Percentiles rank a stretch among this genome's conserved stretches.
phyloP scores from a whole-genome alignment of 2,888 invertebrate species.

The Drosophila imparisetae region DNA sequence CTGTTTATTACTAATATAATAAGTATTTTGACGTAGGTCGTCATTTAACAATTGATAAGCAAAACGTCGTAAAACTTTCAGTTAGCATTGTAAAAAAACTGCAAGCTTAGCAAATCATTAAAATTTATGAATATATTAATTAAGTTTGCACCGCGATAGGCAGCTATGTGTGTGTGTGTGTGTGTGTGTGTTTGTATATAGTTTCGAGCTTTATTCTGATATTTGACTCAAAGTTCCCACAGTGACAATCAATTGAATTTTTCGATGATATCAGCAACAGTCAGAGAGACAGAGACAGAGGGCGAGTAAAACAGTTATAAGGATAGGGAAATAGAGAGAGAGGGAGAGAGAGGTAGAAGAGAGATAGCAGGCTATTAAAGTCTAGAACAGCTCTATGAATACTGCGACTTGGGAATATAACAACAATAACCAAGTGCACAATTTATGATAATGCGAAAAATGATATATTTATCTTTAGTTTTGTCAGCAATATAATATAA shows the following conservation, averaged over 20 bases:
- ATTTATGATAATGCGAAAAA: constrained; percentile 11
- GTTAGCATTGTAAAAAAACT: constrained; percentile 7
- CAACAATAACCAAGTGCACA: not conserved
- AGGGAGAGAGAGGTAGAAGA: not conserved
- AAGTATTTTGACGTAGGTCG: constrained; percentile 51
- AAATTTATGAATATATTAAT: constrained; percentile 43
- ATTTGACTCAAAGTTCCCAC: constrained; percentile 45
- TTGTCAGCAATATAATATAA: constrained; percentile 6
- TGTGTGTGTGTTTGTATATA: not conserved
- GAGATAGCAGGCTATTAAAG: constrained; percentile 3
- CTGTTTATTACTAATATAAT: constrained; percentile 4
- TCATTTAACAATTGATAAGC: constrained; percentile 34
- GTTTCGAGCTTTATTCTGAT: not conserved
- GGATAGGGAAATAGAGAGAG: not conserved
- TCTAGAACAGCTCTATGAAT: not conserved
- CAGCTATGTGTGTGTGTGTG: not conserved
- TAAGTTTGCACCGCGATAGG: constrained; percentile 61
- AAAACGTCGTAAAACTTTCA: constrained; percentile 7
- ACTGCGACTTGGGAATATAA: not conserved
- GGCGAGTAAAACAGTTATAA: not conserved
- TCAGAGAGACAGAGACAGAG: not conserved
- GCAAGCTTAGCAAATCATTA: constrained; percentile 39
- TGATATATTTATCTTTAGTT: constrained; percentile 1
- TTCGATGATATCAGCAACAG: constrained; percentile 47
- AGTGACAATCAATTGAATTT: constrained; percentile 25